These are phyloP conservation scores for Euplexia lucipara DNA, from an alignment of 2,888 invertebrate genomes.

Conservation along the genomic window DNA sequence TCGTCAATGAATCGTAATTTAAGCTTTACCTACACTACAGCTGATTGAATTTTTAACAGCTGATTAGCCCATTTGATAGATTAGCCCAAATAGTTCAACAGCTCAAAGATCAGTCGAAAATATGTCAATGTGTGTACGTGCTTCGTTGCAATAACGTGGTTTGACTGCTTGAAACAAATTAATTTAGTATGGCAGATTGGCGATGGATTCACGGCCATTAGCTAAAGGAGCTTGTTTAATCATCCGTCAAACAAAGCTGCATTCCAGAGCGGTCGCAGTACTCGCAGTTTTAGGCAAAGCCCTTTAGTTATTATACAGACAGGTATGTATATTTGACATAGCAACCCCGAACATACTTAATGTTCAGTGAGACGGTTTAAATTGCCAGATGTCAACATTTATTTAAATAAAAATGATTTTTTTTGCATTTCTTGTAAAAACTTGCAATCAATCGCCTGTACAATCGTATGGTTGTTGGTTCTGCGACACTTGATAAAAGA, in stretches of 20 bases:
- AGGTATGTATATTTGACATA: background rate
- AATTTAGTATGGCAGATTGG: conserved; percentile 16
- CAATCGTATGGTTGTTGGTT: no score
- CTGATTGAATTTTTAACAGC: background rate
- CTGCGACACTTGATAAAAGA: no score
- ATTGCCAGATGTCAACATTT: background rate
- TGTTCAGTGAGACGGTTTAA: background rate
- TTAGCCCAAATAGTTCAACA: background rate
- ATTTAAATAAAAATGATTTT: background rate
- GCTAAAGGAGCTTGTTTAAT: conserved; percentile 13
- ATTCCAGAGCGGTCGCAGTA: conserved; percentile 25
- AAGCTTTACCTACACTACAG: background rate
- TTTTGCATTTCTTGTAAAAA: no score
- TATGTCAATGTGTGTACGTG: conserved; percentile 3
- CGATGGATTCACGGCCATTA: conserved; percentile 27
- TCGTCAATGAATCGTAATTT: background rate
- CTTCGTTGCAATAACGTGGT: conserved; percentile 5
- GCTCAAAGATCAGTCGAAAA: background rate
- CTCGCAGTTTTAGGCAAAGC: conserved; percentile 22
- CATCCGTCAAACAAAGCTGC: conserved; percentile 19
- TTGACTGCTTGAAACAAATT: conserved; percentile 14
- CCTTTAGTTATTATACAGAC: background rate
- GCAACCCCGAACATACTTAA: background rate
- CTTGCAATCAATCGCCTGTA: no score
- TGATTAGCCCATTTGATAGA: background rate